Base-by-base conservation (phyloP, 2,797 vertebrate genomes). In the Esox masquinongy region DNA sequence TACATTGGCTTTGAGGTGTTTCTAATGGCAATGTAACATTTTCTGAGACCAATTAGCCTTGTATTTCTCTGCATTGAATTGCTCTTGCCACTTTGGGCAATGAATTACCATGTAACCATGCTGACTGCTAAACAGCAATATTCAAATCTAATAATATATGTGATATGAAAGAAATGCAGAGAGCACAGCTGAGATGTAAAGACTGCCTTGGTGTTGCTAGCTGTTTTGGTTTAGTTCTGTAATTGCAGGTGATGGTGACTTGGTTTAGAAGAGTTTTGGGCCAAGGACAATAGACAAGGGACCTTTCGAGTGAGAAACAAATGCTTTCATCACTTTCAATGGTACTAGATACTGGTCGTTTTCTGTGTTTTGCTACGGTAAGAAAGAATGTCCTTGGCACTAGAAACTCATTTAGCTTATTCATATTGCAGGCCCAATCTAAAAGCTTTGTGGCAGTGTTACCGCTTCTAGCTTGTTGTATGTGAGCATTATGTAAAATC, bases 321-420 rank as follows among this genome's bases (percentile, higher is more conserved):
- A 78, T 61, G 16, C 29, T 56, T 26, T 71, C 29, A 56, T 34
- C 56, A 39, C 63, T 47, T 75, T 53, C 24, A 43, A 3, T 76
- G 80, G 8, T 74, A 51, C 16, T 47, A 69, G 17, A 1, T 63
- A 47, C 74, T 81, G 77, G 72, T 85, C 34, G 74, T 75, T 77
- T 56, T 81, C 43, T 66, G 17, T 70, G 64, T 80, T 39, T 76
- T 67, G 72, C 81, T 75, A 79, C 61, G 76, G 76, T 73, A 85
- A 75, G n/a, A n/a, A 6, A 79, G 72, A 82, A 85, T 87, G 78
- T 80, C 73, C 76, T 49, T 70, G 69, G 29, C 72, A 74, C 39
- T 78, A 76, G 72, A 77, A 66, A 71, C 80, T 72, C 64, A 75
- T 80, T 77, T 51, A 69, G 49, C 68, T 75, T 74, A 51, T 83